These are phyloP conservation scores for Thaumetopoea pityocampa DNA, from an alignment of 1,140 invertebrate species.

Conservation along the genomic window DNA sequence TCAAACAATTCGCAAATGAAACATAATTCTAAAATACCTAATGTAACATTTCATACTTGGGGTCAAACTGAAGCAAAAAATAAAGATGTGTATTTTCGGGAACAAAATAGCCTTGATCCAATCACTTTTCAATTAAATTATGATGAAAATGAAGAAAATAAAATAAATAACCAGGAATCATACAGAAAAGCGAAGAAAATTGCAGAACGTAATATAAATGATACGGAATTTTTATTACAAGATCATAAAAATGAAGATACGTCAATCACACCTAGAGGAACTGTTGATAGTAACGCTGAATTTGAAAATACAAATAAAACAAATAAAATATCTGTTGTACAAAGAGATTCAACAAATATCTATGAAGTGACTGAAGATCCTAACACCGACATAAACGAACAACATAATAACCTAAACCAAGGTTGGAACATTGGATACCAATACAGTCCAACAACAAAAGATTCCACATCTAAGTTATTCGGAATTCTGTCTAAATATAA, in stretches of 20 bases:
- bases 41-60: too few species aligned
- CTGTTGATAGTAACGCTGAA: neutral
- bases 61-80: neutral
- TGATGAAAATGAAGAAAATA: neutral
- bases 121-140: neutral
- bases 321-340: constrained; percentile 24
- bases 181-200: constrained; percentile 10
- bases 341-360: constrained; percentile 16
- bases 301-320: neutral
- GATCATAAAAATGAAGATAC: neutral
- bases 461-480: constrained; percentile 34
- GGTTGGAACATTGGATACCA: constrained; percentile 4
- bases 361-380: constrained; percentile 23
- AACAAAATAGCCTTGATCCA: too few species aligned
- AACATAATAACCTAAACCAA: neutral
- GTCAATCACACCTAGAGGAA: neutral
- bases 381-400: neutral
- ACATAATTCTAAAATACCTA: neutral
- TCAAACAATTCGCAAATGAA: neutral
- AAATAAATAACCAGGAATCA: neutral
- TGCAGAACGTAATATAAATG: neutral
- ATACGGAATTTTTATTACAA: neutral
- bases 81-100: neutral
- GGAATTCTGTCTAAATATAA: constrained; percentile 48
- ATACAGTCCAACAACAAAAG: constrained; percentile 8